Evolutionary conservation across 2,113 vertebrate species (phyloP), one percentile per base, ranked within the genome.

Genomic region (Erpornis zantholeuca): DNA sequence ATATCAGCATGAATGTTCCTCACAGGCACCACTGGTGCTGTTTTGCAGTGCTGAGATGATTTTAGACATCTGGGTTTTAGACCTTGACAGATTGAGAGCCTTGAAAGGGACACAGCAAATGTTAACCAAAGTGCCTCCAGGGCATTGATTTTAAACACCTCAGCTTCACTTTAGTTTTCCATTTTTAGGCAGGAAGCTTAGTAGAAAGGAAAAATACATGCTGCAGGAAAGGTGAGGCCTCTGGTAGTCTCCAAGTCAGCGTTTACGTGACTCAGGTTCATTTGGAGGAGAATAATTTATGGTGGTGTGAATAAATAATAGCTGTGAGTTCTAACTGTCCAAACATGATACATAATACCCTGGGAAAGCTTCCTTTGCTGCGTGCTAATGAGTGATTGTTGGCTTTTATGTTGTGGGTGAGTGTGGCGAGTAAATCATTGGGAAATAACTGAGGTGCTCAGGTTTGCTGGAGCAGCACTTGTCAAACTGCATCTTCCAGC

Each of bases 271-370:
- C 97, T 97, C 25, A 20, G 81, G 87, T 97, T 97, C 86, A 96
- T 95, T 97, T 86, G 72, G 82, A 94, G 92, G 57, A 92, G 91
- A 97, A 97, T 97, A 97, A 97, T 97, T 97, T 97, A 97, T 97
- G 91, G 79, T 87, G 92, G 91, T 47, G 73, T 96, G 92, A 97
- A 97, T 98, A 98, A 98, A 97, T 97, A 96, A 96, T 91, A 94
- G 61, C 19, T 45, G 50, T 59, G 94, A 94, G 47, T 97, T 98
- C 64, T 97, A 80, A 88, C 82, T 94, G 84, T 97, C 97, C 94
- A 96, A 97, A 97, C 81, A 95, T 8, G 35, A 95, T 92, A 91
- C 61, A 91, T 95, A 96, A 96, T 91, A 96, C 65, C 80, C 75
- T 94, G 86, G 85, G 95, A 96, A 95, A 96, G 73, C 82, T 72